Conservation (phyloP, 2,797 vertebrate genomes). For the Hapalemur alaotrensis region DNA sequence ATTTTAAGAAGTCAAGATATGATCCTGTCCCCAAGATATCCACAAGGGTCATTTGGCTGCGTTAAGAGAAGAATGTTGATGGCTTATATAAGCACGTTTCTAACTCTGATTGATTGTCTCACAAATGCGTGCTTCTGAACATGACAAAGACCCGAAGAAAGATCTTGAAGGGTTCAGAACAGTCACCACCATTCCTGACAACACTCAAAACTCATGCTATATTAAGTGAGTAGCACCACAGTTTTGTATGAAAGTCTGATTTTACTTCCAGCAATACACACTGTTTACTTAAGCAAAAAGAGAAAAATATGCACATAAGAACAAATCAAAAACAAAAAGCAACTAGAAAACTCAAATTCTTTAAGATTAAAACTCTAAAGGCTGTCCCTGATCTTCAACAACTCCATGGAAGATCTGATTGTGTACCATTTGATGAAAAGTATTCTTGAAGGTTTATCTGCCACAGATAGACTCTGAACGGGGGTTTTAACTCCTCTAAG, state of each 20-base stretch:
- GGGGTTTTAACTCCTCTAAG: slow-evolving; percentile 4
- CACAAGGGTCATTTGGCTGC: background rate
- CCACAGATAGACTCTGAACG: background rate
- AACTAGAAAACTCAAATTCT: slow-evolving; percentile 40
- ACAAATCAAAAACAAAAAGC: slow-evolving; percentile 35
- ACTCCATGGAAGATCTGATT: slow-evolving; percentile 14
- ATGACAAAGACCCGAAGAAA: slow-evolving; percentile 39
- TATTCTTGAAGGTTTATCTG: slow-evolving; percentile 20
- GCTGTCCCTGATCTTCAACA: background rate
- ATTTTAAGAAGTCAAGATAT: slow-evolving; percentile 57
- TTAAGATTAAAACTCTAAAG: slow-evolving; percentile 53
- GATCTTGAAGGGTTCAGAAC: slow-evolving; percentile 26
- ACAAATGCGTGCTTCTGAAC: slow-evolving; percentile 37
- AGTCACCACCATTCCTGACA: background rate
- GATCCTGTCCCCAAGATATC: slow-evolving; percentile 28
- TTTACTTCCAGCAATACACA: slow-evolving; percentile 11
- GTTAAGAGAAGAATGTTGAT: slow-evolving; percentile 49
- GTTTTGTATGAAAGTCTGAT: slow-evolving; percentile 23
- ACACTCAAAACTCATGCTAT: slow-evolving; percentile 21
- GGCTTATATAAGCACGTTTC: background rate
- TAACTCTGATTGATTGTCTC: background rate
- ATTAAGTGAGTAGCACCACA: background rate
- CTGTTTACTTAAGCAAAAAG: slow-evolving; percentile 28
- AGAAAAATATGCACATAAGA: slow-evolving; percentile 48
- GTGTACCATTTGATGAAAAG: slow-evolving; percentile 10